Base-by-base conservation (phyloP, 2,113 vertebrate species). In the Cebidichthys violaceus region DNA sequence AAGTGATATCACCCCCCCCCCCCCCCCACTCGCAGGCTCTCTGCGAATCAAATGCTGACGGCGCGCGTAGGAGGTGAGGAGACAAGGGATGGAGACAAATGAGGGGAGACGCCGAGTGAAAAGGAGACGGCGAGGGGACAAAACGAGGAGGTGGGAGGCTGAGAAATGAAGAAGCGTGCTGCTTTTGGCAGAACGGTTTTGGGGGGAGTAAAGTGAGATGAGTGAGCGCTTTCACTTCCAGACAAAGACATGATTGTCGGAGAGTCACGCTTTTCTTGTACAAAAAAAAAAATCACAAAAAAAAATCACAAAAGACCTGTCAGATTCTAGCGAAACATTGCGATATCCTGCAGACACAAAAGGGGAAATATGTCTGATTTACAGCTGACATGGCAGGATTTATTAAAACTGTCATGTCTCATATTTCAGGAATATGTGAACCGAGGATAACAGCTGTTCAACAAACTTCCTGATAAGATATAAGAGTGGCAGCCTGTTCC, bases 231-330 rank as follows among this genome's bases (percentile, higher is more conserved):
- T 83, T 66, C 60, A 77, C 70, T 70, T 2, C 37, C 11, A n/a
- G 75, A 91, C 88, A 90, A 86, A 86, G 82, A 83, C 50, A 55
- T 3, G 61, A 81, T 76, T 81, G 82, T 87, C 54, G 14, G 66
- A 43, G 13, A 62, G 70, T 72, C 60, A 20, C 6, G 5, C 55
- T 55, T 78, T 54, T 80, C 37, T 71, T 50, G 24, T 18, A 6
- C 57, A 62, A 15, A 17, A 11, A 31, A 22, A 15, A 5, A 5
- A 15, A n/a, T n/a, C n/a, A n/a, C n/a, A 41, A 15, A 41, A 4
- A 31, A 73, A 27, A 54, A 29, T 47, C 20, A 45, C 54, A 54
- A 54, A 52, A 75, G 62, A 20, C 9, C 39, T 22, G 70, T 70
- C 55, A 50, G 47, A 75, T 70, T 39, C 64, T 0, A 35, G 24